phyloP scores from a whole-genome alignment of 2,113 vertebrate genomes.

The Oreotrochilus melanogaster region DNA sequence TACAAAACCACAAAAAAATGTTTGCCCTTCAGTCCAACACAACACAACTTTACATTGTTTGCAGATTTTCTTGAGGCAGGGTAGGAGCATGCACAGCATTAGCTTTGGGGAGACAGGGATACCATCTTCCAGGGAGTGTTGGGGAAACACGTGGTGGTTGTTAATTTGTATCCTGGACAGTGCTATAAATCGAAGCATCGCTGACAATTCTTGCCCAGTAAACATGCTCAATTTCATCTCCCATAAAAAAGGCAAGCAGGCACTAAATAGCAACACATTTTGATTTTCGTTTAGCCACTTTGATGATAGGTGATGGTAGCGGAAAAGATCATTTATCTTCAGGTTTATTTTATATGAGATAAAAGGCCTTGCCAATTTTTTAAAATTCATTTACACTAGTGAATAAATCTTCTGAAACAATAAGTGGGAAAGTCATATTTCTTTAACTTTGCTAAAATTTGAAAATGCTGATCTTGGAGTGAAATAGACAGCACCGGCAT shows the following conservation, averaged over 20 bases:
- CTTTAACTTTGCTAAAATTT: constrained; percentile 66
- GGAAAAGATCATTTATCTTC: constrained; percentile 66
- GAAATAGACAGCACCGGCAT: constrained; percentile 47
- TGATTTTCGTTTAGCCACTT: constrained; percentile 74
- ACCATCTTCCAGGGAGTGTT: not conserved
- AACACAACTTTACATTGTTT: constrained; percentile 28
- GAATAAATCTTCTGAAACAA: constrained; percentile 73
- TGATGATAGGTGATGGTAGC: constrained; percentile 69
- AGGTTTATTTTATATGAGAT: constrained; percentile 48
- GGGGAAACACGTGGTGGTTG: not conserved
- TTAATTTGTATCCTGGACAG: constrained; percentile 39
- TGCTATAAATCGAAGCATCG: constrained; percentile 22
- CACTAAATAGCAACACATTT: constrained; percentile 65
- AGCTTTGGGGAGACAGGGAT: not conserved
- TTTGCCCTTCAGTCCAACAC: not conserved
- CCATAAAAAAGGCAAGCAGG: constrained; percentile 23
- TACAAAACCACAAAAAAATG: constrained; percentile 32
- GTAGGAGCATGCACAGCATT: not conserved
- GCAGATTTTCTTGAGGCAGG: constrained; percentile 25
- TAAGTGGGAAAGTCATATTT: constrained; percentile 68
- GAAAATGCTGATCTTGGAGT: constrained; percentile 66
- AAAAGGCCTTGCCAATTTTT: constrained; percentile 68
- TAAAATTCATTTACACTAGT: constrained; percentile 71
- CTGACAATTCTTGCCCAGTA: constrained; percentile 61
- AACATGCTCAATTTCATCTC: constrained; percentile 67